These are phyloP conservation scores for Eucera pruinosa DNA, from an alignment of 2,888 invertebrate species.

Conservation along the genomic window DNA sequence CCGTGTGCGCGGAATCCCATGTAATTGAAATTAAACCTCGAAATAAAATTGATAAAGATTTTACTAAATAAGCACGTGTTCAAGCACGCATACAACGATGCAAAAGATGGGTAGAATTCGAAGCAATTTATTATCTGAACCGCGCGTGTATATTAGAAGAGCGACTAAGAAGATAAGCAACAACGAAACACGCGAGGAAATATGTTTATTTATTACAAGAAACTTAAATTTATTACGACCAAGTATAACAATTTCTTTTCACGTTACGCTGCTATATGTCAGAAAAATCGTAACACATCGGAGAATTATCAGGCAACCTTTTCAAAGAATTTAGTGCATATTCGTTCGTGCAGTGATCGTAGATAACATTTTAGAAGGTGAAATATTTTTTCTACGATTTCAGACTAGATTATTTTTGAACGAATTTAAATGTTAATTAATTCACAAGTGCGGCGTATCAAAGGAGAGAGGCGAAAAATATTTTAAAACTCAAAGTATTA, in stretches of 20 bases:
- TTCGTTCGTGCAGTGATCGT: too few relatives aligned
- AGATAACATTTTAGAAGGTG: too few relatives aligned
- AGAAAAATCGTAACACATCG: too few relatives aligned
- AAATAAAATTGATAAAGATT: slow-evolving; percentile 9
- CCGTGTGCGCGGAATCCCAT: background rate
- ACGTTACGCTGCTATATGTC: too few relatives aligned
- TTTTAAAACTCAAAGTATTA: too few relatives aligned
- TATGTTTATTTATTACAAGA: slow-evolving; percentile 30
- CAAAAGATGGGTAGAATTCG: slow-evolving; percentile 29
- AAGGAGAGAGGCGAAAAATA: too few relatives aligned
- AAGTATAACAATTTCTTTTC: background rate
- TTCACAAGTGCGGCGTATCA: too few relatives aligned
- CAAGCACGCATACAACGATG: background rate
- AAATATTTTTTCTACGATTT: too few relatives aligned
- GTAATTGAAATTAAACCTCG: slow-evolving; percentile 4
- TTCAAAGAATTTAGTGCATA: too few relatives aligned
- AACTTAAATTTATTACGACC: slow-evolving; percentile 24
- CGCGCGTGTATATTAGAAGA: slow-evolving; percentile 30
- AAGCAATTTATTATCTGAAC: slow-evolving; percentile 39
- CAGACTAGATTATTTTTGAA: too few relatives aligned
- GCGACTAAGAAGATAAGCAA: slow-evolving; percentile 28
- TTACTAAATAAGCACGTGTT: slow-evolving; percentile 17
- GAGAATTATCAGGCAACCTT: too few relatives aligned
- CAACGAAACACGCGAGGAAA: slow-evolving; percentile 40
- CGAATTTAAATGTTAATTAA: too few relatives aligned